Conservation (phyloP, 1,140 invertebrate genomes). For the Chlorops oryzae region DNA sequence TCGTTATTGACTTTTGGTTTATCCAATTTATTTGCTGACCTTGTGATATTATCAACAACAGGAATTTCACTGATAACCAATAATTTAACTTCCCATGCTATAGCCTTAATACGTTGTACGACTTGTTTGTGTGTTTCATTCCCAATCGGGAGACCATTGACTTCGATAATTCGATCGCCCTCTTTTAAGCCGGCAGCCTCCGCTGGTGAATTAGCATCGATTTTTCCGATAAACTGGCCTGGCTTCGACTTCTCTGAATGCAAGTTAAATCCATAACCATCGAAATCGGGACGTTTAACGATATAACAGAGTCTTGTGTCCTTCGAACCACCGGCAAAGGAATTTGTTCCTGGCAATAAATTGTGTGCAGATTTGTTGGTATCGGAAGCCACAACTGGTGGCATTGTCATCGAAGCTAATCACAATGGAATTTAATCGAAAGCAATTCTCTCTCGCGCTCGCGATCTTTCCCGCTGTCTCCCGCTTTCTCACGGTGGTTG, state of each 20-base stretch:
- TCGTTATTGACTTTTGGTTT: too few species aligned
- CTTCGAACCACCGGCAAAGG: too few species aligned
- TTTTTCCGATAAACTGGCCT: constrained; percentile 96
- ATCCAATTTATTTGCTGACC: constrained; percentile 9
- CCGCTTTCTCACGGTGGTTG: too few species aligned
- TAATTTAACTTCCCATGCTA: constrained; percentile 78
- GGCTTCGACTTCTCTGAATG: constrained; percentile 94
- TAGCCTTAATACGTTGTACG: constrained; percentile 84
- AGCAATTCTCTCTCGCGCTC: too few species aligned
- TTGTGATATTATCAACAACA: constrained; percentile 71
- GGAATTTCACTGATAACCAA: constrained; percentile 74
- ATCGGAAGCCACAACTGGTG: too few species aligned
- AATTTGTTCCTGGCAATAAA: too few species aligned
- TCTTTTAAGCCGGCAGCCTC: constrained; percentile 80
- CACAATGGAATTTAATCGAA: too few species aligned
- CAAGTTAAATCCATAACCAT: constrained; percentile 97
- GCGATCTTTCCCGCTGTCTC: too few species aligned
- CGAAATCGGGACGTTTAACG: constrained; percentile 85
- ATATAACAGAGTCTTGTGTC: constrained; percentile 74
- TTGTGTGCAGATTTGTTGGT: too few species aligned
- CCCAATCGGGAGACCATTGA: constrained; percentile 86
- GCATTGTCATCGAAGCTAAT: too few species aligned
- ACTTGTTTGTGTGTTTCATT: constrained; percentile 95
- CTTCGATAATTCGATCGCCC: constrained; percentile 90
- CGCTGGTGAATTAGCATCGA: constrained; percentile 89